A percentile compares a stretch with the other conserved stretches of the same genome.
phyloP scores from a whole-genome alignment of 2,797 vertebrate species.

The Macrochelys suwanniensis region DNA sequence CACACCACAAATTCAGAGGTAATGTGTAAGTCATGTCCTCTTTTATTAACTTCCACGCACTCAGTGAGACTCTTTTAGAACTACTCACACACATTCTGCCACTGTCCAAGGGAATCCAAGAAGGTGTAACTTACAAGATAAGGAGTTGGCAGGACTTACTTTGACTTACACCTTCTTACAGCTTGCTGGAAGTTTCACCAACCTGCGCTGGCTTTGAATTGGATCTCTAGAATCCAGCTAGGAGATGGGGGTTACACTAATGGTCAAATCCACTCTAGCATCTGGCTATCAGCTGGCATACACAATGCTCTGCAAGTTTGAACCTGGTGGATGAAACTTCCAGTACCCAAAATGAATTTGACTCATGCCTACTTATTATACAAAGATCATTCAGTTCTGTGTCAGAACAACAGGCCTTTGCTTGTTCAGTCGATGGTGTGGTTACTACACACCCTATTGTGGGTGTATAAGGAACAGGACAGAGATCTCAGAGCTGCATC shows the following conservation, averaged over 20 bases:
- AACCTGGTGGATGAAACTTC: neutral
- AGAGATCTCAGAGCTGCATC: neutral
- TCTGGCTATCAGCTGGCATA: neutral
- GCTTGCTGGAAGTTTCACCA: neutral
- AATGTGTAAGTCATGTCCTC: neutral
- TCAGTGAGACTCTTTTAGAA: neutral
- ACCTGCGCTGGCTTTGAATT: neutral
- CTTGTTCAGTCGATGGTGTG: neutral
- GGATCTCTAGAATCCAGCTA: constrained; percentile 12
- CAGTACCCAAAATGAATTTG: neutral
- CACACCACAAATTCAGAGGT: neutral
- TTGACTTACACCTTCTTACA: neutral
- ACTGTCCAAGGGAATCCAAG: neutral
- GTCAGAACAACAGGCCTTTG: neutral
- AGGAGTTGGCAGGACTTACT: neutral
- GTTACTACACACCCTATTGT: neutral
- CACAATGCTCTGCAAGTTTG: neutral
- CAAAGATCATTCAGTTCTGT: neutral
- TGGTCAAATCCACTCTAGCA: neutral
- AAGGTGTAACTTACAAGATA: neutral
- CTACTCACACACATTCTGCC: neutral
- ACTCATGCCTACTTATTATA: neutral
- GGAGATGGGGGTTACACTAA: constrained; percentile 55
- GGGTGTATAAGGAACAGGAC: neutral
- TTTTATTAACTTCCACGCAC: neutral